phyloP scores from a whole-genome alignment of 2,888 invertebrate genomes.

The Geotrupes spiniger region DNA sequence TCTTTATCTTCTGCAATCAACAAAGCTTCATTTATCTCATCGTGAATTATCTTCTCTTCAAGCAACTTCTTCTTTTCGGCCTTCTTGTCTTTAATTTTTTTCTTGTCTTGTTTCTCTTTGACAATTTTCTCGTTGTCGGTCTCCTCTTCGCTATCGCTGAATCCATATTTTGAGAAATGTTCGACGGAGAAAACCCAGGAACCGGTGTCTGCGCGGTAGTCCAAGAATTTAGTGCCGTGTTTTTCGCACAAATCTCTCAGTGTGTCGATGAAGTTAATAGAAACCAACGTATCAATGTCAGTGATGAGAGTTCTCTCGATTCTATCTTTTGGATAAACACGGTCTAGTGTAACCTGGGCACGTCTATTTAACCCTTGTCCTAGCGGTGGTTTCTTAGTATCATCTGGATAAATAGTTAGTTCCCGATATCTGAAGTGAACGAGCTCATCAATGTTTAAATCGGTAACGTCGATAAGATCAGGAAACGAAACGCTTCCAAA shows the following conservation, averaged over 20 bases:
- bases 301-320: conserved; percentile 75
- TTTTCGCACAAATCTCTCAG: conserved; percentile 80
- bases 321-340: conserved; percentile 92
- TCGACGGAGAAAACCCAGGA: conserved; percentile 96
- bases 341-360: conserved; percentile 89
- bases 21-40: no score
- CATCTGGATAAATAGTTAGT: conserved; percentile 92
- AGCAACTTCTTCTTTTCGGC: not conserved
- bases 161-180: conserved; percentile 92
- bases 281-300: conserved; percentile 70
- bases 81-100: conserved; percentile 11
- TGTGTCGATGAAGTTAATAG: conserved; percentile 83
- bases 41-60: not conserved
- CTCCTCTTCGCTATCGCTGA: conserved; percentile 84
- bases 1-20: not conserved
- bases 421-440: conserved; percentile 94
- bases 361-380: conserved; percentile 82
- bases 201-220: conserved; percentile 92
- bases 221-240: conserved; percentile 87
- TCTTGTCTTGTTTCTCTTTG: conserved; percentile 7
- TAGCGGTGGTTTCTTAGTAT: conserved; percentile 79
- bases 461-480: conserved; percentile 79
- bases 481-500: conserved; percentile 89
- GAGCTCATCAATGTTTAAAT: conserved; percentile 81
- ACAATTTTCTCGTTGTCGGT: conserved; percentile 12